These are phyloP conservation scores for Acanthurus tractus DNA, from an alignment of 2,797 vertebrate genomes.

Conservation along the genomic window DNA sequence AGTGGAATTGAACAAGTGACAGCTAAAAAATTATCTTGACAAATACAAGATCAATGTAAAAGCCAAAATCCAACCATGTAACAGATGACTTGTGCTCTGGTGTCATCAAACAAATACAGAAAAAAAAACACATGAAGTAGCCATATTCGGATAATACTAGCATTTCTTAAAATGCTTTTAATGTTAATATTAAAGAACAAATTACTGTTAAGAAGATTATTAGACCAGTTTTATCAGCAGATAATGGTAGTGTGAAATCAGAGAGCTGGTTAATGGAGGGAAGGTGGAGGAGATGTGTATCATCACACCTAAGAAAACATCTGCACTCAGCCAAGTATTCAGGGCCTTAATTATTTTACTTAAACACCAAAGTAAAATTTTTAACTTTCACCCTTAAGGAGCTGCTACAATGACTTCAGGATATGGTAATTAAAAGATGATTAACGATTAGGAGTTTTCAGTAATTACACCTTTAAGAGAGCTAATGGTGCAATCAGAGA, in stretches of 20 bases:
- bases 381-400: conserved; percentile 77
- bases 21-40: too few relatives aligned
- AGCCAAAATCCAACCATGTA: too few relatives aligned
- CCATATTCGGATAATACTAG: too few relatives aligned
- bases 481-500: conserved; percentile 77
- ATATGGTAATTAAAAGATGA: conserved; percentile 86
- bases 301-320: conserved; percentile 54
- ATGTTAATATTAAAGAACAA: conserved; percentile 30
- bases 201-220: conserved; percentile 34
- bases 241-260: conserved; percentile 54
- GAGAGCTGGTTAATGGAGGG: conserved; percentile 65
- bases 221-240: conserved; percentile 40
- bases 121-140: too few relatives aligned
- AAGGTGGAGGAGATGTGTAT: conserved; percentile 75
- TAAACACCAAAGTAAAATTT: conserved; percentile 75
- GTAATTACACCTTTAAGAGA: conserved; percentile 84
- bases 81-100: too few relatives aligned
- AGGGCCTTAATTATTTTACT: conserved; percentile 79
- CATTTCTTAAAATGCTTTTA: neutral
- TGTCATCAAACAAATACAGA: too few relatives aligned
- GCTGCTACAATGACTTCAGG: conserved; percentile 74
- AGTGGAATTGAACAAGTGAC: conserved; percentile 9
- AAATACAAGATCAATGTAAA: too few relatives aligned
- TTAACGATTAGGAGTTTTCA: conserved; percentile 84
- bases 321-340: conserved; percentile 64